A percentile compares a stretch with the other conserved stretches of the same genome.
Conservation (phyloP, 53 echinoderm and acorn worm genomes). For the Stichopus horrens region DNA sequence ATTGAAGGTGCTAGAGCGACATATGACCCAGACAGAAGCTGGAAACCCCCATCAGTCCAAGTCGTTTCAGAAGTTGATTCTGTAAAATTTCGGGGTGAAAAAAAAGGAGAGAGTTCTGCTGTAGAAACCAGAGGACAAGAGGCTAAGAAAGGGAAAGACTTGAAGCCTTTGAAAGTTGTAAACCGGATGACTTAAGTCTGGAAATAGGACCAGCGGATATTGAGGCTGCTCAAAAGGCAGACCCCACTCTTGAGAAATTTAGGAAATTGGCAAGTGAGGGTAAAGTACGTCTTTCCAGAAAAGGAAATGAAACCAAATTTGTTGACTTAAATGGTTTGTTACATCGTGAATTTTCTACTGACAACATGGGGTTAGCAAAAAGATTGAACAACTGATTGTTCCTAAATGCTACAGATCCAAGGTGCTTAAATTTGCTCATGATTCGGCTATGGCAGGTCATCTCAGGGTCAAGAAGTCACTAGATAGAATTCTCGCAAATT, state of each 20-base stretch:
- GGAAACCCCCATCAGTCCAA: background rate
- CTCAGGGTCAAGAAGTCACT: conserved; percentile 51
- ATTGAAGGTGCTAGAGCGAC: conserved; percentile 52
- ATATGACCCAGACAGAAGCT: conserved; percentile 32
- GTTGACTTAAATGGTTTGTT: conserved; percentile 8
- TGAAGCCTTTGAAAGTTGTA: conserved; percentile 52
- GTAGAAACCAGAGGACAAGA: conserved; percentile 55
- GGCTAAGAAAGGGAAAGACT: conserved; percentile 19
- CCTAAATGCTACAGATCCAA: conserved; percentile 52
- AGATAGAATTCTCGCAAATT: conserved; percentile 54
- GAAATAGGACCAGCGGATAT: background rate
- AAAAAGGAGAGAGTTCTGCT: conserved; percentile 3
- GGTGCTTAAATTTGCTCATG: conserved; percentile 58
- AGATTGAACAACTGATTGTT: conserved; percentile 41
- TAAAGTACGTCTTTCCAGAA: background rate
- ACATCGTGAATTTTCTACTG: background rate
- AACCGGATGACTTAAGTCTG: background rate
- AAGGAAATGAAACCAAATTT: conserved; percentile 12
- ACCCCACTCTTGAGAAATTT: conserved; percentile 16
- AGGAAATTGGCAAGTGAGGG: background rate
- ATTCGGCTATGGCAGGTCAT: conserved; percentile 66
- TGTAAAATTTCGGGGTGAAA: background rate
- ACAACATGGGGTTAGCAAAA: conserved; percentile 27
- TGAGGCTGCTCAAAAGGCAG: conserved; percentile 1
- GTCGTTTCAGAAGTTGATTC: background rate